Base-by-base conservation (phyloP, 2,113 vertebrate genomes). In the Lathamus discolor region DNA sequence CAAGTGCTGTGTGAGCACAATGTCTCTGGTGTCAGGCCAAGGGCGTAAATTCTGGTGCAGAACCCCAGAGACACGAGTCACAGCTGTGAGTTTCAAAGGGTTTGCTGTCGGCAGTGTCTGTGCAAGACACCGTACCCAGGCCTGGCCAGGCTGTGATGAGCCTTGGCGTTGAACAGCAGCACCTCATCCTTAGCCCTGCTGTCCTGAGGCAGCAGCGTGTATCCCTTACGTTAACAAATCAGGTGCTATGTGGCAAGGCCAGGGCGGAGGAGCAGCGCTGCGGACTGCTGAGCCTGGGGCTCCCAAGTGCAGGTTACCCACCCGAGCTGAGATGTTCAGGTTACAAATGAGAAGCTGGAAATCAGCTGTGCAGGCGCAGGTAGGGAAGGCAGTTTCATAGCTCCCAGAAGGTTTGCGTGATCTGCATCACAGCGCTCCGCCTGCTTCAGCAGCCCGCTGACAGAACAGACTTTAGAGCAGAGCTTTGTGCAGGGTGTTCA, bases 101-200 rank as follows among this genome's bases (percentile, higher is more conserved):
- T 54, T 83, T 83, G 41, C 75, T 44, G 52, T 59, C 69, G 79
- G 31, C 35, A 18, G 0, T 49, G 17, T 37, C 41, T 52, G 27
- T 59, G 75, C 41, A 19, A 10, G 88, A 4, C 31, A 1, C 0
- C 11, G 28, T 17, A 2, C 31, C 24, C 0, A 0, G 51, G 3
- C 39, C 31, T 46, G 1, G 51, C 29, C n/a, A 52, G 46, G 46
- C 16, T 46, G 52, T 7, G 10, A 1, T 6, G 62, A 27, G 29
- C 6, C 29, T 24, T 18, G 44, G 51, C 33, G 2, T 1, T 39
- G 73, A 17, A 8, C 19, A 9, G 3, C 4, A n/a, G 29, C 12
- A 1, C 8, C 2, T 46, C 27, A 2, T 22, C 17, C 0, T 11
- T 43, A 11, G 12, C 23, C 43, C 22, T 18, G 48, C 62, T 51